Conservation (phyloP, 2,888 invertebrate species). For the Xestia xanthographa region DNA sequence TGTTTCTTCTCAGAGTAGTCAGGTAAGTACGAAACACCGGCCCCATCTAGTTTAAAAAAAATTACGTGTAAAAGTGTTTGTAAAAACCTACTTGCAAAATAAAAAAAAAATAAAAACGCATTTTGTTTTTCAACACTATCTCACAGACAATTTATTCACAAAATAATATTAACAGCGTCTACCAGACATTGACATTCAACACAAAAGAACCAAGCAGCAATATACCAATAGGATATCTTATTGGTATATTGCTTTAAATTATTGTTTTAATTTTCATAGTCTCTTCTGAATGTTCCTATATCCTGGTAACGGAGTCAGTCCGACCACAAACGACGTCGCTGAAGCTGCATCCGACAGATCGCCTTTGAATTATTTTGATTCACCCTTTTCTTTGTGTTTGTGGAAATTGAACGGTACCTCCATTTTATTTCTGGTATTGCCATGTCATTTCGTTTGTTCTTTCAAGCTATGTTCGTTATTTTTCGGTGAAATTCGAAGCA, state of each 20-base stretch:
- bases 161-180: neutral
- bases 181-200: neutral
- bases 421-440: conserved; percentile 67
- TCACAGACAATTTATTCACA: neutral
- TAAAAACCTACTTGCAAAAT: no score
- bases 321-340: conserved; percentile 61
- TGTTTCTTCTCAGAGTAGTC: no score
- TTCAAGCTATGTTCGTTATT: conserved; percentile 33
- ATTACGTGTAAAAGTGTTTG: no score
- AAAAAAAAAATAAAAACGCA: no score
- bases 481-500: neutral
- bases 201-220: neutral
- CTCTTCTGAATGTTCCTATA: conserved; percentile 20
- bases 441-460: conserved; percentile 64
- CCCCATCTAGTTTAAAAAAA: no score
- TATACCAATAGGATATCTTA: neutral
- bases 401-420: conserved; percentile 66
- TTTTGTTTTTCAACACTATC: neutral
- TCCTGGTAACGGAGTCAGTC: conserved; percentile 49
- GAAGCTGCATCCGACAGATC: conserved; percentile 69
- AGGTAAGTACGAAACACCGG: no score
- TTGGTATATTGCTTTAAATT: neutral
- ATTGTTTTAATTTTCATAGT: neutral
- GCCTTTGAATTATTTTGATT: conserved; percentile 70
- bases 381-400: conserved; percentile 66